Evolutionary conservation across 2,888 invertebrate genomes (phyloP), one percentile per base, ranked within the genome.

Genomic region (Aleiodes leptofemur): DNA sequence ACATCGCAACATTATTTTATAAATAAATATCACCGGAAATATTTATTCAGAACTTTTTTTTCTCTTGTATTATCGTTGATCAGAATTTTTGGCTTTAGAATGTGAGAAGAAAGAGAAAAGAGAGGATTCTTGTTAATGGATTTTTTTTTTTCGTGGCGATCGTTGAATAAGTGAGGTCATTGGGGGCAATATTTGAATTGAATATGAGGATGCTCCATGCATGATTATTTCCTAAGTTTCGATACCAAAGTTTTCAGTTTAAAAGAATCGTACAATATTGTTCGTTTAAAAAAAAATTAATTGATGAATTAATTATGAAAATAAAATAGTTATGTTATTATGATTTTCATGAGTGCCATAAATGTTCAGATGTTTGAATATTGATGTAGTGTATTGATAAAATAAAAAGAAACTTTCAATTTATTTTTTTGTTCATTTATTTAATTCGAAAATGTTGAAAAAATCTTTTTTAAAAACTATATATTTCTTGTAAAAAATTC

Each of bases 151-250:
- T 76, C 73, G 76, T 82, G 82, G 85, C 77, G 74, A 82, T 77
- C 78, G 82, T 80, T 84, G 85, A 86, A 87, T 87, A 84, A 85
- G 84, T 82, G 83, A 83, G 82, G 84, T 84, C 78, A 71, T 51
- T 69, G 66, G 72, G 78, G 74, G 74, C 77, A 79, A 76, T 66
- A 74, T 78, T 74, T 77, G 79, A 77, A 76, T 74, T 72, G 69
- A 73, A 57, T 73, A 76, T 73, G 69, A 74, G 72, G 66, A 70
- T 69, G 23, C 53, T 16, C 57, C 56, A 61, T 53, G 72, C 78
- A 64, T 73, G 48, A 69, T 71, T 73, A 73, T 73, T 69, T 66
- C 66, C 73, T 77, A 76, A 76, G 73, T 77, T 76, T 77, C 70
- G 70, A 75, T 78, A 77, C 80, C 79, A 80, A 80, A 79, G 80